phyloP scores from a whole-genome alignment of 37 sponge, comb jelly and placozoan species.

The Cliona cf. orientalis region DNA sequence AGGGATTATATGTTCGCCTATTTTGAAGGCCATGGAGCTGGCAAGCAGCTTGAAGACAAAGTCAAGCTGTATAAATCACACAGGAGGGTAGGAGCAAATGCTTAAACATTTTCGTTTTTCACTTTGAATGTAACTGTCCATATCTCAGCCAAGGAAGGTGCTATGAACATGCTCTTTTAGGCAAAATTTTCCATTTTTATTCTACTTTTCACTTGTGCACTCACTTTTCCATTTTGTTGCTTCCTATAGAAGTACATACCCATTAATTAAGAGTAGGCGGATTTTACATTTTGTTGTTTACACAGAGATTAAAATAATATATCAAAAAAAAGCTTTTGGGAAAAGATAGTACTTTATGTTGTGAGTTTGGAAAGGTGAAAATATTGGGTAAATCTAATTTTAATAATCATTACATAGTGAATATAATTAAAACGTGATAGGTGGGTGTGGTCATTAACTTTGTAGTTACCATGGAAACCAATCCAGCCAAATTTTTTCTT shows the following conservation, averaged over 20 bases:
- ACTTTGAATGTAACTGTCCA: background rate
- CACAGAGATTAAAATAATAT: background rate
- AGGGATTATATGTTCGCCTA: conserved; percentile 40
- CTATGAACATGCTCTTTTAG: background rate
- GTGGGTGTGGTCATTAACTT: background rate
- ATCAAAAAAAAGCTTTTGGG: background rate
- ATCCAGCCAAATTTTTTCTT: conserved; percentile 16
- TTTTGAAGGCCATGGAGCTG: conserved; percentile 18
- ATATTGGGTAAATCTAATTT: background rate
- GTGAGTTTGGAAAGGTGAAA: background rate
- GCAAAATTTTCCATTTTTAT: background rate
- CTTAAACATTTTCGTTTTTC: background rate
- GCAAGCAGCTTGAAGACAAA: conserved; percentile 9
- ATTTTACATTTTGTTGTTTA: background rate
- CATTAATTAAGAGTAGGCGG: background rate
- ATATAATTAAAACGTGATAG: background rate
- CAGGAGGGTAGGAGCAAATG: conserved; percentile 3
- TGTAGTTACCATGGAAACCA: conserved; percentile 24
- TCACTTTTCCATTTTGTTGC: background rate
- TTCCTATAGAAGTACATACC: background rate
- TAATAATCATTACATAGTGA: background rate
- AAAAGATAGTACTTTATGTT: background rate
- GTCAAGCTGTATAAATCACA: conserved; percentile 29
- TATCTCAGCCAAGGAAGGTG: background rate
- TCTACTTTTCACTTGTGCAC: background rate